Evolutionary conservation across 1,140 invertebrate genomes (phyloP).

Genomic region (Conopomorpha cramerella): DNA sequence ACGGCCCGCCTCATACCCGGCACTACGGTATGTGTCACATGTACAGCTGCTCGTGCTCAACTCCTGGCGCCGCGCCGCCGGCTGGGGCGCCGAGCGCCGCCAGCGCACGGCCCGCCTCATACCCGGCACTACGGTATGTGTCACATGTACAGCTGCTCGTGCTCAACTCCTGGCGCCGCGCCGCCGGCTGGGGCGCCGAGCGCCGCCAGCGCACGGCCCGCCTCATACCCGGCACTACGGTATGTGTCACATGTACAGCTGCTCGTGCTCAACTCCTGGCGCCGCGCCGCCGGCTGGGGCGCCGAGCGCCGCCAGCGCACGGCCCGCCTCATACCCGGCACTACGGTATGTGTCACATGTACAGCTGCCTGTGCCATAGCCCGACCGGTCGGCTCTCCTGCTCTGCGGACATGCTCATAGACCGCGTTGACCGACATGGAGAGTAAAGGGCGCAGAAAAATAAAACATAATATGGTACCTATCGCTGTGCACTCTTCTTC

Average conservation of each 20-base stretch:
- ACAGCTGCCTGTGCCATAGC: no score
- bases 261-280: slow-evolving; percentile 30
- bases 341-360: slow-evolving; percentile 22
- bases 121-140: slow-evolving; percentile 23
- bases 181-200: slow-evolving; percentile 26
- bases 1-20: slow-evolving; percentile 1
- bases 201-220: slow-evolving; percentile 28
- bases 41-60: slow-evolving; percentile 21
- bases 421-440: no score
- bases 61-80: slow-evolving; percentile 18
- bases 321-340: slow-evolving; percentile 28
- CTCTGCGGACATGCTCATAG: no score
- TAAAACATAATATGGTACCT: no score
- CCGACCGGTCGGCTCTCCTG: no score
- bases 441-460: no score
- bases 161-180: slow-evolving; percentile 29
- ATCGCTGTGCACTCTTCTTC: no score
- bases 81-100: slow-evolving; percentile 33
- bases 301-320: slow-evolving; percentile 31
- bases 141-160: slow-evolving; percentile 5
- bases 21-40: slow-evolving; percentile 20
- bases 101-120: slow-evolving; percentile 32
- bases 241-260: no score
- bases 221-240: slow-evolving; percentile 29
- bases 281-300: slow-evolving; percentile 40